Percentiles rank a stretch among this genome's conserved stretches.
Evolutionary conservation across 2,888 invertebrate species (phyloP).

Genomic region (Pammene aurita): DNA sequence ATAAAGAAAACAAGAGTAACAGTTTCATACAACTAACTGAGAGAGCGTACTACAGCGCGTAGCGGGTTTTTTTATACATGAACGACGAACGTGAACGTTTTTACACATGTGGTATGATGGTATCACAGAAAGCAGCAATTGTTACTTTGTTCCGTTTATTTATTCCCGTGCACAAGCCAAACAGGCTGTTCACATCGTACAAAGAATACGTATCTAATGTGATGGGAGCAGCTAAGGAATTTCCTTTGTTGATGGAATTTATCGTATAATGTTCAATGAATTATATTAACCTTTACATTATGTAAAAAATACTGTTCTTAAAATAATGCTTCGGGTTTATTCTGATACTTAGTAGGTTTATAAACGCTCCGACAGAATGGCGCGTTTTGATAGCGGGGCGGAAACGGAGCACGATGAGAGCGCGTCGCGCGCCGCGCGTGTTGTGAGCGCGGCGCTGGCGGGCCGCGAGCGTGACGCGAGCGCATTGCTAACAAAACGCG

Average conservation of each 20-base stretch:
- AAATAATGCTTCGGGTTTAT: background rate
- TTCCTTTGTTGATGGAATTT: conserved; percentile 21
- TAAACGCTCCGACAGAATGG: too few relatives aligned
- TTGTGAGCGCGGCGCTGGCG: too few relatives aligned
- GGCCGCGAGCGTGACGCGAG: too few relatives aligned
- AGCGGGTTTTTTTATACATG: too few relatives aligned
- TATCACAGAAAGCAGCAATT: background rate
- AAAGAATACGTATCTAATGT: conserved; percentile 24
- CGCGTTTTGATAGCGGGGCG: too few relatives aligned
- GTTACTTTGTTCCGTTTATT: conserved; percentile 4
- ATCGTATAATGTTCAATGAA: conserved; percentile 29
- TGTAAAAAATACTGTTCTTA: background rate
- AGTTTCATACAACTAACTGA: background rate
- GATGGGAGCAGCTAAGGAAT: conserved; percentile 30
- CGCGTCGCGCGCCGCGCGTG: too few relatives aligned
- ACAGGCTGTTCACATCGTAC: conserved; percentile 30
- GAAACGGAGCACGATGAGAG: too few relatives aligned
- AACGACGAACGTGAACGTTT: too few relatives aligned
- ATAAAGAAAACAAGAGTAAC: conserved; percentile 3
- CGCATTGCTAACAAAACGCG: too few relatives aligned
- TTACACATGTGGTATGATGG: too few relatives aligned
- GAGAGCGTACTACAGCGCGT: too few relatives aligned
- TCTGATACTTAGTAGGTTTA: background rate
- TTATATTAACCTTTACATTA: conserved; percentile 15
- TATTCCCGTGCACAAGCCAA: conserved; percentile 9